Conservation (phyloP, 2,113 vertebrate species). For the Gasterosteus aculeatus region DNA sequence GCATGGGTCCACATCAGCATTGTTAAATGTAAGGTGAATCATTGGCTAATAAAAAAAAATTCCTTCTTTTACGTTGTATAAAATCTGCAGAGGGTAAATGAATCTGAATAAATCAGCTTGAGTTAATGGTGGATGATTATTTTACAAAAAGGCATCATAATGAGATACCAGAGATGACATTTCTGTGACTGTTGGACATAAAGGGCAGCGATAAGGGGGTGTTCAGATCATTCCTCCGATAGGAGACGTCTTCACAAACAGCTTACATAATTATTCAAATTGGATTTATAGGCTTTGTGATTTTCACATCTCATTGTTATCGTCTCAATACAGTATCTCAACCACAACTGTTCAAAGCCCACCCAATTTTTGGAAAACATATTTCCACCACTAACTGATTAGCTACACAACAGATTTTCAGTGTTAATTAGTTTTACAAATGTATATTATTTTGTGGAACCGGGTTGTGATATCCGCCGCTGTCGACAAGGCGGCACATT, state of each 20-base stretch:
- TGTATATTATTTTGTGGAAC: not conserved
- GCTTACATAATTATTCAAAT: slow-evolving; percentile 24
- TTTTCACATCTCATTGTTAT: slow-evolving; percentile 16
- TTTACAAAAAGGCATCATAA: slow-evolving; percentile 3
- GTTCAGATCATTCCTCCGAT: not conserved
- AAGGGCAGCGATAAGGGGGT: slow-evolving; percentile 30
- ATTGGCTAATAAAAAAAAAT: not conserved
- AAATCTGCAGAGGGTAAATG: not conserved
- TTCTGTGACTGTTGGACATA: slow-evolving; percentile 6
- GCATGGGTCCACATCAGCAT: not conserved
- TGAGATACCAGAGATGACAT: slow-evolving; percentile 24
- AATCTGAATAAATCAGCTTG: not conserved
- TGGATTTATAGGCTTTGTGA: slow-evolving; percentile 22
- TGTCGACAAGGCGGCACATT: not conserved
- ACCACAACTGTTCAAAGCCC: not conserved
- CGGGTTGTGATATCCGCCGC: not conserved
- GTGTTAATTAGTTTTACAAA: not conserved
- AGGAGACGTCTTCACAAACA: slow-evolving; percentile 6
- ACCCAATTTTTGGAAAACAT: slow-evolving; percentile 4
- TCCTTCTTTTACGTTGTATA: not conserved
- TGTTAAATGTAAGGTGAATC: slow-evolving; percentile 5
- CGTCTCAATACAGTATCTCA: not conserved
- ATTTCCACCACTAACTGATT: slow-evolving; percentile 16
- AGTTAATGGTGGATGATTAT: not conserved
- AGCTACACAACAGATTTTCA: not conserved